phyloP scores from a whole-genome alignment of 1,140 invertebrate species.

The Drosophila seguyi region DNA sequence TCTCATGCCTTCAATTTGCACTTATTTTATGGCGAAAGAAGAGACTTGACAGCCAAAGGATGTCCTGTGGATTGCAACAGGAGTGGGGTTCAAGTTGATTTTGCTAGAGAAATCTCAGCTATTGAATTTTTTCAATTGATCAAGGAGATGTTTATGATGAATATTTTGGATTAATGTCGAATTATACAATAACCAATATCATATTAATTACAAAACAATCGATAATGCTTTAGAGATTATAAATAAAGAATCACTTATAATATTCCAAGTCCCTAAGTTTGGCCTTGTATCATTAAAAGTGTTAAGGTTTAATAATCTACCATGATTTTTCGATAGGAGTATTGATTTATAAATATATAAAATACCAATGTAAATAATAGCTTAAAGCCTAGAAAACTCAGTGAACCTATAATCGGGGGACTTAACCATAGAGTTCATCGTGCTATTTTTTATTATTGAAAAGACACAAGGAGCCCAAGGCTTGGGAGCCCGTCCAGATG shows the following conservation, averaged over 20 bases:
- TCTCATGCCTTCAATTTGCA: conserved; percentile 23
- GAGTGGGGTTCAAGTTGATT: not conserved
- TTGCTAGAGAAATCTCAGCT: not conserved
- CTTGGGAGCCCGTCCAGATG: conserved; percentile 27
- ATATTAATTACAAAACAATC: no score
- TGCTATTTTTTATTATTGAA: conserved; percentile 9
- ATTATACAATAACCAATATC: no score
- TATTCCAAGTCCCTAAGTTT: no score
- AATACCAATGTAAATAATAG: not conserved
- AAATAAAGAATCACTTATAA: no score
- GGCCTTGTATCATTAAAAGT: no score
- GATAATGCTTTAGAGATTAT: no score
- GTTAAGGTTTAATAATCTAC: not conserved
- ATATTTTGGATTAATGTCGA: not conserved
- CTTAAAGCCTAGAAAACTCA: not conserved
- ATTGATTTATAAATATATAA: not conserved
- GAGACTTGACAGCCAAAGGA: conserved; percentile 1
- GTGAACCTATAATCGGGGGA: not conserved
- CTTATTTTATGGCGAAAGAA: conserved; percentile 7
- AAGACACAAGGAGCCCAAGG: not conserved
- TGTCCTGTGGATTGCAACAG: not conserved
- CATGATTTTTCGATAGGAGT: not conserved
- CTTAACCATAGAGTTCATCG: not conserved
- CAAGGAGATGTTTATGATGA: not conserved
- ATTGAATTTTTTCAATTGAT: not conserved